These are phyloP conservation scores for Anseranas semipalmata DNA, from an alignment of 2,113 vertebrate genomes.

Conservation along the genomic window DNA sequence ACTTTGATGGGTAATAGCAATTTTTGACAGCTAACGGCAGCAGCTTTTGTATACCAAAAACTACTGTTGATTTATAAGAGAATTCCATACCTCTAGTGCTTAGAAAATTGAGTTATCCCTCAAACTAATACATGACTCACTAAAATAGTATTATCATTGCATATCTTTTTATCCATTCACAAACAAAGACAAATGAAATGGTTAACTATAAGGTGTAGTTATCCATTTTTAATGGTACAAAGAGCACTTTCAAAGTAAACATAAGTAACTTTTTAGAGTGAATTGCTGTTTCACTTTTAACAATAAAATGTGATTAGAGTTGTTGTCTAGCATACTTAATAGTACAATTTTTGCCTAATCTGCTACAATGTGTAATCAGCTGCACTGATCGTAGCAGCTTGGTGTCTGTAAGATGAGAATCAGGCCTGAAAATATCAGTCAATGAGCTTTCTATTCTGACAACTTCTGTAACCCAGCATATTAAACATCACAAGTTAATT, in stretches of 20 bases:
- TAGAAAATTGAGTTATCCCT: neutral
- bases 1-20: conserved; percentile 18
- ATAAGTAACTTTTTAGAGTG: neutral
- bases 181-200: neutral
- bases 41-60: neutral
- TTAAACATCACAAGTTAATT: neutral
- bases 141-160: neutral
- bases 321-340: neutral
- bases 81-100: neutral
- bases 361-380: neutral
- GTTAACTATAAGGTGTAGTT: neutral
- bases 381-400: neutral
- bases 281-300: neutral
- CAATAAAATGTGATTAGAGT: neutral
- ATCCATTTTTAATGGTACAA: neutral
- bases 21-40: conserved; percentile 4
- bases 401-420: neutral
- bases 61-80: neutral
- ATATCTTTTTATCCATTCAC: neutral
- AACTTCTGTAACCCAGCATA: neutral
- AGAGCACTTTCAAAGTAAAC: neutral
- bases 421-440: neutral
- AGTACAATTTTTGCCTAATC: neutral
- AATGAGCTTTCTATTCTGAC: neutral
- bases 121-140: neutral